Conservation (phyloP, 2,113 vertebrate genomes). For the Chaetodon trifascialis region DNA sequence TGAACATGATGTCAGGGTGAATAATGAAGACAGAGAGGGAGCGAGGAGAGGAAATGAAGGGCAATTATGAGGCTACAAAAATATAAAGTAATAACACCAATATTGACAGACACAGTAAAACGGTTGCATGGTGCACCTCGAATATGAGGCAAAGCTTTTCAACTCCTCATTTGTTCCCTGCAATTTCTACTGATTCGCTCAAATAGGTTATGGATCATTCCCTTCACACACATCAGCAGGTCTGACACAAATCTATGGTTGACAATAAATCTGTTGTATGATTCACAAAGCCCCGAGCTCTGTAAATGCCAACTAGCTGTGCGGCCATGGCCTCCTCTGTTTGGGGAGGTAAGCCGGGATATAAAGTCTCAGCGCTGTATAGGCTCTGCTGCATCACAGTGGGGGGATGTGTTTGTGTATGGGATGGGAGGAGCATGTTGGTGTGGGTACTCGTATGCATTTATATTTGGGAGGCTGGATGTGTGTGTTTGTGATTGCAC, state of each 20-base stretch:
- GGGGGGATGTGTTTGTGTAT: not conserved
- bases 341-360: constrained; percentile 12
- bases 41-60: not conserved
- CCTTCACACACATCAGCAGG: not conserved
- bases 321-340: not conserved
- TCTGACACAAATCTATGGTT: constrained; percentile 18
- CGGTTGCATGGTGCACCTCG: not conserved
- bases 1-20: not conserved
- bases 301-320: constrained; percentile 30
- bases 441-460: constrained; percentile 22
- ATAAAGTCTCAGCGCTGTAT: constrained; percentile 13
- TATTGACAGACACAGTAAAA: not conserved
- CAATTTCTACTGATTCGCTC: not conserved
- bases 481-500: constrained; percentile 1
- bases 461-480: constrained; percentile 11
- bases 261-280: constrained; percentile 23
- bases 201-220: not conserved
- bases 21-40: not conserved
- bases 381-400: constrained; percentile 39
- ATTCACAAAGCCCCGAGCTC: constrained; percentile 25
- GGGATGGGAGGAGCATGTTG: not conserved
- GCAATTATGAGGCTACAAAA: not conserved
- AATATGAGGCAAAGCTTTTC: not conserved
- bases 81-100: not conserved
- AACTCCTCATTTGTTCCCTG: not conserved